Conservation (phyloP, 1,140 invertebrate genomes). For the Euwallacea fornicatus region DNA sequence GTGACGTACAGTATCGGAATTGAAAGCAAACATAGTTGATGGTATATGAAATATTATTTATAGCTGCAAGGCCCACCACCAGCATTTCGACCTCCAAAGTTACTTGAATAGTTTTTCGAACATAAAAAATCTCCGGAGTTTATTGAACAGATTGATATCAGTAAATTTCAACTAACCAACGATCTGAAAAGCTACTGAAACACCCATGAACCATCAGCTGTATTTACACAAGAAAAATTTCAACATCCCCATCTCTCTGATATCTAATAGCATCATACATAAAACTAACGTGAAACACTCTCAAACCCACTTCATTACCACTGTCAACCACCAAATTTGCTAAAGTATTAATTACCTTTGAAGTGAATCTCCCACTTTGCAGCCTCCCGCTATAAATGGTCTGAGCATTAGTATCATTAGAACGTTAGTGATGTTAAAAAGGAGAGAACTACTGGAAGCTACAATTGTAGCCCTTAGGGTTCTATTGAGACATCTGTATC, state of each 20-base stretch:
- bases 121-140: no score
- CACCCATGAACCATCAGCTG: no score
- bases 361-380: slow-evolving; percentile 6
- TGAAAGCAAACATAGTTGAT: no score
- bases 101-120: no score
- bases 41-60: no score
- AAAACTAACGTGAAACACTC: background rate
- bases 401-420: background rate
- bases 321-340: background rate
- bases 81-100: no score
- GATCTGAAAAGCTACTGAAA: no score
- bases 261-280: slow-evolving; percentile 19
- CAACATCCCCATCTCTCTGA: background rate
- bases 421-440: background rate
- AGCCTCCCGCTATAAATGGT: slow-evolving; percentile 1
- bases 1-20: no score
- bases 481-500: background rate
- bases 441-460: slow-evolving; percentile 4
- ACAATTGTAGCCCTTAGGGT: slow-evolving; percentile 2
- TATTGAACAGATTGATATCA: no score
- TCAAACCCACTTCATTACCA: background rate
- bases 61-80: no score
- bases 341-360: background rate
- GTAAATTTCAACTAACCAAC: no score
- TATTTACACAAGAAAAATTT: no score